Evolutionary conservation across 2,113 vertebrate genomes (phyloP).

Genomic region (Vimba vimba): DNA sequence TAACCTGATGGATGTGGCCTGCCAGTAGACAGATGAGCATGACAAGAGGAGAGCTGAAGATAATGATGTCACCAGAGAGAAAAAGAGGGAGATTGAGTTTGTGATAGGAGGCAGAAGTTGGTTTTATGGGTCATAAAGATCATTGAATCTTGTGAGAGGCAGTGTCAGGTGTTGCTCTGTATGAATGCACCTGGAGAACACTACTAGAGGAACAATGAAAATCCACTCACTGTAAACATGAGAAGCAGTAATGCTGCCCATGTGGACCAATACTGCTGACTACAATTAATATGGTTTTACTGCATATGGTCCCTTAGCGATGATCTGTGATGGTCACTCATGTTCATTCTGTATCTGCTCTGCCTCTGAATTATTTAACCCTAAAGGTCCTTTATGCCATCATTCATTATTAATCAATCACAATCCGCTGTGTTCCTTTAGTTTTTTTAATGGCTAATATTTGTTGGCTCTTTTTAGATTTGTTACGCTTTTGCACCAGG

Average conservation of each 20-base stretch:
- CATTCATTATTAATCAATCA: constrained; percentile 73
- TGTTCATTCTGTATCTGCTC: constrained; percentile 47
- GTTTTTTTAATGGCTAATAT: constrained; percentile 48
- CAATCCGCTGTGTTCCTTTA: constrained; percentile 58
- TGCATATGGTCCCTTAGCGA: constrained; percentile 59
- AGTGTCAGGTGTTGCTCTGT: background rate
- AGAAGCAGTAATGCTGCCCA: background rate
- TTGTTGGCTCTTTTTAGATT: constrained; percentile 3
- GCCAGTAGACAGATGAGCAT: constrained; percentile 53
- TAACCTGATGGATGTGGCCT: constrained; percentile 22
- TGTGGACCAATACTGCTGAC: constrained; percentile 39
- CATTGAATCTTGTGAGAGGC: constrained; percentile 1
- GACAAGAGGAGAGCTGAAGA: constrained; percentile 45
- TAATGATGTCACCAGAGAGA: constrained; percentile 50
- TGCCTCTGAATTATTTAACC: constrained; percentile 73
- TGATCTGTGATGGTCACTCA: constrained; percentile 61
- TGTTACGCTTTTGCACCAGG: background rate
- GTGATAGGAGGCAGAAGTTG: constrained; percentile 5
- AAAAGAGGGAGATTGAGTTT: constrained; percentile 5
- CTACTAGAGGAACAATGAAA: constrained; percentile 21
- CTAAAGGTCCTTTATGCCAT: constrained; percentile 65
- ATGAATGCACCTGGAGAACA: background rate
- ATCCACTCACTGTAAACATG: constrained; percentile 31
- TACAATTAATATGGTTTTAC: constrained; percentile 58
- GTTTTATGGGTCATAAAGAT: constrained; percentile 8